Evolutionary conservation across 2,797 vertebrate genomes (phyloP), one percentile per base, ranked within the genome.

Genomic region (Enteromius trimaculatus): DNA sequence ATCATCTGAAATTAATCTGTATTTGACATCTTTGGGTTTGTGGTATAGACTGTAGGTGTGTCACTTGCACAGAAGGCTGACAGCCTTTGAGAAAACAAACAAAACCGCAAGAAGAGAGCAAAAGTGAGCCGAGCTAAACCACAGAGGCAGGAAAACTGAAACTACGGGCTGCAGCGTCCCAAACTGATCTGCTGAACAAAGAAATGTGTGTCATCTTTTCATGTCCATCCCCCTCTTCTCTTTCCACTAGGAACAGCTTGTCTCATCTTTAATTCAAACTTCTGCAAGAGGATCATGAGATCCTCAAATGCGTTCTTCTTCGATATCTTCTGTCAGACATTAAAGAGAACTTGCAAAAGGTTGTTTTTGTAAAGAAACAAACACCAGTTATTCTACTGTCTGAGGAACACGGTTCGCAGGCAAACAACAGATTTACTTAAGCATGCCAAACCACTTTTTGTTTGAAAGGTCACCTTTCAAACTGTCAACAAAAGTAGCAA

Each of bases 221-320:
- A 80, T 51, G 55, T 65, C 53, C 79, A 49, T n/a, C 69, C 31
- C n/a, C 34, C 16, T 42, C 71, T 34, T 58, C 21, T 70, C 51
- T 51, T 75, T 82, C 84, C 69, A 42, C 58, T 80, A 71, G 9
- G 34, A 49, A 34, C 80, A 80, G 82, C 47, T 42, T 66, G 66
- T 69, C 83, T 89, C 84, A 90, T 91, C 81, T 93, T 91, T 92
- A 90, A 93, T 92, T 92, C 87, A 93, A 88, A 88, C 78, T 58
- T 65, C 77, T 81, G 85, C 26, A 37, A 31, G 9, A 79, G 31
- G 68, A 71, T 66, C 37, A n/a, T 37, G 19, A 11, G 23, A 77
- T 80, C 70, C 53, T 82, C 39, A 81, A 58, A 76, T 72, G 44
- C 71, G 75, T 14, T 84, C 83, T 76, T 60, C 76, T 84, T 69